phyloP scores from a whole-genome alignment of 2,888 invertebrate genomes.

The Phaedon cochleariae region DNA sequence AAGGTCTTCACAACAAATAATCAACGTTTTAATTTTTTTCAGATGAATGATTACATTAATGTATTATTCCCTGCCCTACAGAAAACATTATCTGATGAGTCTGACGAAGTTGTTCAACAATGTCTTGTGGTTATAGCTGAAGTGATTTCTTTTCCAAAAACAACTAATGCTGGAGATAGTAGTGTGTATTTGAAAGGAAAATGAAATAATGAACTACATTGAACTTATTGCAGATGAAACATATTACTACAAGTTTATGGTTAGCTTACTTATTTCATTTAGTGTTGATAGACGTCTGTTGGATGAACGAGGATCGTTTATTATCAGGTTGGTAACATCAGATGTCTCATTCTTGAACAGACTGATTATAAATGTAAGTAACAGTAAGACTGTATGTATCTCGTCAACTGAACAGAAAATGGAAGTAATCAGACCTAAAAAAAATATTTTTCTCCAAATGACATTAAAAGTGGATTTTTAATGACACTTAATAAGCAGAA shows the following conservation, averaged over 20 bases:
- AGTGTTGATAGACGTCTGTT: conserved; percentile 84
- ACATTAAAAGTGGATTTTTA: too few species aligned
- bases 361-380: too few species aligned
- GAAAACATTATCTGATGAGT: conserved; percentile 85
- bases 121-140: conserved; percentile 92
- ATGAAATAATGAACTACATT: neutral
- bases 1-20: neutral
- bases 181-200: conserved; percentile 18
- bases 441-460: too few species aligned
- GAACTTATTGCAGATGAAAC: conserved; percentile 37
- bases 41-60: conserved; percentile 80
- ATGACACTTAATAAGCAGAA: too few species aligned
- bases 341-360: neutral
- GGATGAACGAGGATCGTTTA: conserved; percentile 93
- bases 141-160: conserved; percentile 69
- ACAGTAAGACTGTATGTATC: too few species aligned
- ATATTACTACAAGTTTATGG: conserved; percentile 89
- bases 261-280: conserved; percentile 85
- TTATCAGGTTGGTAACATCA: conserved; percentile 77
- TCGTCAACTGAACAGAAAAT: too few species aligned
- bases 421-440: too few species aligned
- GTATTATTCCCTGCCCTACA: conserved; percentile 80
- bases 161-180: conserved; percentile 19
- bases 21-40: conserved; percentile 33
- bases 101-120: conserved; percentile 95